phyloP scores from a whole-genome alignment of 2,797 vertebrate species.

The Pachyuromys duprasi region DNA sequence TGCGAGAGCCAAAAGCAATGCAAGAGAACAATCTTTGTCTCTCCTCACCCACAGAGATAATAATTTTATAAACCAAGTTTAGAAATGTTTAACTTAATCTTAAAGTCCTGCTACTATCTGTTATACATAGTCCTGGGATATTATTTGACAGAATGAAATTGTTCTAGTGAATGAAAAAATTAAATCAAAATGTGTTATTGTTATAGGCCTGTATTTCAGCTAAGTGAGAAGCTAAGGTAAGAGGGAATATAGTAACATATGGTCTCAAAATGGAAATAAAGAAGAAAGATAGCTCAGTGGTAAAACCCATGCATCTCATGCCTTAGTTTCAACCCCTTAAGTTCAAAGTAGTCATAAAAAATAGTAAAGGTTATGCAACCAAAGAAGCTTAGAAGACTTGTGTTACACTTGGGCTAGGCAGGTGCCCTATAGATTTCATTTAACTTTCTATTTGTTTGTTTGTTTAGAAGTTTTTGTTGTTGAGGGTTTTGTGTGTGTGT shows the following conservation, averaged over 20 bases:
- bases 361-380: neutral
- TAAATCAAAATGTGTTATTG: neutral
- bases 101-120: neutral
- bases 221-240: neutral
- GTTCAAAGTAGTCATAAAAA: neutral
- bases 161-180: neutral
- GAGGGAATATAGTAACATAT: neutral
- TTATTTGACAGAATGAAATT: conserved; percentile 3
- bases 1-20: neutral
- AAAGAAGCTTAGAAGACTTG: neutral
- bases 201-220: neutral
- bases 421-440: neutral
- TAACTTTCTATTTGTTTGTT: neutral
- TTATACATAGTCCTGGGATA: neutral
- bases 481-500: too few relatives aligned
- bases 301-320: neutral
- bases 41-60: neutral
- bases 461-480: too few relatives aligned
- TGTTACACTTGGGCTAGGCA: rapidly evolving
- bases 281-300: neutral
- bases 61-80: neutral
- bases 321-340: neutral
- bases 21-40: neutral
- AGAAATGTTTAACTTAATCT: conserved; percentile 36
- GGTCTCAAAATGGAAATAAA: neutral